These are phyloP conservation scores for Oreonectes daqikongensis DNA, from an alignment of 2,797 vertebrate species.

Conservation along the genomic window DNA sequence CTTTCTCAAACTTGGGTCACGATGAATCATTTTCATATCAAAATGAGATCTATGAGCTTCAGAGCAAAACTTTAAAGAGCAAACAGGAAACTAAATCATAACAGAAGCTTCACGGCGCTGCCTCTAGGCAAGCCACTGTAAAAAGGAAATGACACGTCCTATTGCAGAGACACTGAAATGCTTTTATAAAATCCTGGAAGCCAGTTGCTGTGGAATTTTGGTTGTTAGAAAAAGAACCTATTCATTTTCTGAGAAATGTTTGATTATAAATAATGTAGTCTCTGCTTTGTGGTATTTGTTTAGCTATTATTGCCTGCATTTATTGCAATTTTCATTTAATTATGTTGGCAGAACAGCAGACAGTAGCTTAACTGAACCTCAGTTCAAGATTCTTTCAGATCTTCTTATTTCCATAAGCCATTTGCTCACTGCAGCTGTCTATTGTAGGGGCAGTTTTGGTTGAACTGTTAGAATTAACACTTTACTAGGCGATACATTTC, in stretches of 20 bases:
- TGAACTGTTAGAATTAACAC: slow-evolving; percentile 23
- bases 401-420: slow-evolving; percentile 24
- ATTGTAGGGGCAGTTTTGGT: slow-evolving; percentile 9
- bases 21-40: slow-evolving; percentile 6
- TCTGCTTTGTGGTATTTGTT: not conserved
- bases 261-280: not conserved
- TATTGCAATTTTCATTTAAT: not conserved
- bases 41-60: slow-evolving; percentile 1
- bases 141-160: slow-evolving; percentile 3
- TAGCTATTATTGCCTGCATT: not conserved
- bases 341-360: not conserved
- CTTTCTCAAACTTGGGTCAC: slow-evolving; percentile 13
- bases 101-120: not conserved
- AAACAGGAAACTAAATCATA: not conserved
- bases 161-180: not conserved
- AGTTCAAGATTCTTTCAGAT: slow-evolving; percentile 16
- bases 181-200: not conserved
- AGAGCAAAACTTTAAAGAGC: not conserved
- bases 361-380: slow-evolving; percentile 1
- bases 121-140: not conserved
- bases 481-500: not conserved
- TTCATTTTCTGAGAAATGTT: not conserved
- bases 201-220: not conserved
- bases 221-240: not conserved
- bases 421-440: slow-evolving; percentile 19